phyloP scores from a whole-genome alignment of 2,113 vertebrate species.

The Perognathus longimembris region DNA sequence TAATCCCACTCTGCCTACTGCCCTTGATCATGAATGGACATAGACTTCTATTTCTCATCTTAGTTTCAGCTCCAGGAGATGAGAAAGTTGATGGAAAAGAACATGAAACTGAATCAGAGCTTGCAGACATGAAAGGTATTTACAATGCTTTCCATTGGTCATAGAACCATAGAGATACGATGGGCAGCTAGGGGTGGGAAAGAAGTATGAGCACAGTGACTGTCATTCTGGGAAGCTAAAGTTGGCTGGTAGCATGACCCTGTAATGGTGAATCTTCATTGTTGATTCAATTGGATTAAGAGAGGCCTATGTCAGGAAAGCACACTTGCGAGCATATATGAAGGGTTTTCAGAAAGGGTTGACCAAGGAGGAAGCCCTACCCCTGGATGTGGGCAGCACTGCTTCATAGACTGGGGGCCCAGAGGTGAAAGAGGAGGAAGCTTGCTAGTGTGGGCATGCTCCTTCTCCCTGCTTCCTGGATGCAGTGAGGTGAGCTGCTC shows the following conservation, averaged over 20 bases:
- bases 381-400: neutral
- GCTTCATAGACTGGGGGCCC: too few species aligned
- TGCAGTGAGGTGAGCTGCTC: neutral
- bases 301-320: neutral
- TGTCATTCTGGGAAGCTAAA: neutral
- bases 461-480: neutral
- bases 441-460: too few species aligned
- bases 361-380: too few species aligned
- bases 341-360: neutral
- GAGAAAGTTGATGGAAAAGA: conserved; percentile 76
- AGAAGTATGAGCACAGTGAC: accelerated
- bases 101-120: conserved; percentile 43
- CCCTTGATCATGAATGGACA: neutral
- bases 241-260: neutral
- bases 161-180: neutral
- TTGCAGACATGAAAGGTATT: conserved; percentile 74
- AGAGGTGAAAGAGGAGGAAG: neutral
- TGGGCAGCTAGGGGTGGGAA: accelerated
- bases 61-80: conserved; percentile 88
- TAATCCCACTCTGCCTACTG: neutral
- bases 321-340: neutral
- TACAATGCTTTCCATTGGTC: neutral
- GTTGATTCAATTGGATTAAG: too few species aligned
- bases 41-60: conserved; percentile 57
- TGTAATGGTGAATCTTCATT: neutral